Evolutionary conservation across 2,113 vertebrate genomes (phyloP).

Genomic region (Podarcis muralis): DNA sequence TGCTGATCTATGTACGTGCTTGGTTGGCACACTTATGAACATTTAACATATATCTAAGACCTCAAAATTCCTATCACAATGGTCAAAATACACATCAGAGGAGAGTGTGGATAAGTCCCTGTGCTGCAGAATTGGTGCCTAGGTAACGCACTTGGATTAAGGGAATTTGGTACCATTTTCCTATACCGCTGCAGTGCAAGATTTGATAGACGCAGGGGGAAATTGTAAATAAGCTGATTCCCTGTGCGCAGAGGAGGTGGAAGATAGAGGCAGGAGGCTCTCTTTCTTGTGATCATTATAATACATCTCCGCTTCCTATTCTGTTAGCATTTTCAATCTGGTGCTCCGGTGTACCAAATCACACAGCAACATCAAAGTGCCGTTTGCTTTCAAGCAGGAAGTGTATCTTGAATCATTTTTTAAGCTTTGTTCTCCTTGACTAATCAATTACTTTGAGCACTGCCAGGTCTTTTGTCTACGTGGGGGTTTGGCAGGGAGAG

Average conservation of each 20-base stretch:
- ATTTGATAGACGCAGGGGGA: no score
- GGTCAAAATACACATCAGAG: background rate
- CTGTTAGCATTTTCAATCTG: background rate
- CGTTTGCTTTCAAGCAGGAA: slow-evolving; percentile 1
- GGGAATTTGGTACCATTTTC: background rate
- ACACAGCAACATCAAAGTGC: background rate
- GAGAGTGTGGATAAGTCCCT: no score
- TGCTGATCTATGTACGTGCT: no score
- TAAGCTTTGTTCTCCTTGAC: slow-evolving; percentile 6
- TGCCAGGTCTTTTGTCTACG: background rate
- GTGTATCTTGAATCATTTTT: background rate
- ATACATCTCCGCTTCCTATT: slow-evolving; percentile 8
- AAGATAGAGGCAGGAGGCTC: background rate
- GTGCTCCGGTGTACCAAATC: background rate
- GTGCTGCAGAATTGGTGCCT: background rate
- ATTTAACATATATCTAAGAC: no score
- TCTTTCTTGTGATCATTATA: background rate
- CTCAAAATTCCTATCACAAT: no score
- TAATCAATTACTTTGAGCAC: background rate
- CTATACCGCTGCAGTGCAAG: background rate
- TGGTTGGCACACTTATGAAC: no score
- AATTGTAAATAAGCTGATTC: background rate
- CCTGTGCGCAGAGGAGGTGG: no score
- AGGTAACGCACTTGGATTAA: background rate
- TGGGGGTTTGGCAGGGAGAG: background rate